Evolutionary conservation across 1,140 invertebrate species (phyloP).

Genomic region (Chionoecetes opilio): DNA sequence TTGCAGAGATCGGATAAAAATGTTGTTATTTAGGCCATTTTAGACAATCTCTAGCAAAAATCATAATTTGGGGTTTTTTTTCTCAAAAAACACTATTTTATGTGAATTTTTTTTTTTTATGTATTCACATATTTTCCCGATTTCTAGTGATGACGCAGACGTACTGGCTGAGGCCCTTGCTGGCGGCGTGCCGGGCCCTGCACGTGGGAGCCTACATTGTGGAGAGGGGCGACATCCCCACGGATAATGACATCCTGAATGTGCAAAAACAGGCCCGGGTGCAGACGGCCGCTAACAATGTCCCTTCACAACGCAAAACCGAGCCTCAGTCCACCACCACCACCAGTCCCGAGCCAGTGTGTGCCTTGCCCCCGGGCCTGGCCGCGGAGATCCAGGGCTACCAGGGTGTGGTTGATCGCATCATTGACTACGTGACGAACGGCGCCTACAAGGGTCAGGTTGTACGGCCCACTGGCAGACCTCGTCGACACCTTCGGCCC

Average conservation of each 20-base stretch:
- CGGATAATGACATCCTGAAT: neutral
- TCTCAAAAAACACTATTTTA: no score
- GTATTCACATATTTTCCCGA: no score
- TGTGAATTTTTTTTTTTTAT: no score
- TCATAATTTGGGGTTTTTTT: no score
- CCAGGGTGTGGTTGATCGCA: neutral
- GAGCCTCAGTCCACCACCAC: neutral
- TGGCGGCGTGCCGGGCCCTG: neutral
- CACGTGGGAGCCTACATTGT: neutral
- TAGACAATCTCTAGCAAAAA: no score
- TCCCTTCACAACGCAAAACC: neutral
- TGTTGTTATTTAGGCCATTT: no score
- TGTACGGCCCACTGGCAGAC: slow-evolving; percentile 15
- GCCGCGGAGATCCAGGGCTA: slow-evolving; percentile 44
- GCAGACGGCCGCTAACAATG: neutral
- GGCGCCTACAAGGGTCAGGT: slow-evolving; percentile 34
- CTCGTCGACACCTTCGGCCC: slow-evolving; percentile 86
- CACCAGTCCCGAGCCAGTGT: neutral
- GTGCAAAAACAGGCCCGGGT: neutral
- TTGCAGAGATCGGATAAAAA: no score
- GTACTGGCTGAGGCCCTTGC: neutral
- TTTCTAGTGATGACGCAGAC: neutral
- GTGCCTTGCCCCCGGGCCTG: neutral
- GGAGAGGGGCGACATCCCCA: neutral
- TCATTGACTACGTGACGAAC: slow-evolving; percentile 48